Evolutionary conservation across 2,113 vertebrate species (phyloP).

Genomic region (Cyprinus carpio): DNA sequence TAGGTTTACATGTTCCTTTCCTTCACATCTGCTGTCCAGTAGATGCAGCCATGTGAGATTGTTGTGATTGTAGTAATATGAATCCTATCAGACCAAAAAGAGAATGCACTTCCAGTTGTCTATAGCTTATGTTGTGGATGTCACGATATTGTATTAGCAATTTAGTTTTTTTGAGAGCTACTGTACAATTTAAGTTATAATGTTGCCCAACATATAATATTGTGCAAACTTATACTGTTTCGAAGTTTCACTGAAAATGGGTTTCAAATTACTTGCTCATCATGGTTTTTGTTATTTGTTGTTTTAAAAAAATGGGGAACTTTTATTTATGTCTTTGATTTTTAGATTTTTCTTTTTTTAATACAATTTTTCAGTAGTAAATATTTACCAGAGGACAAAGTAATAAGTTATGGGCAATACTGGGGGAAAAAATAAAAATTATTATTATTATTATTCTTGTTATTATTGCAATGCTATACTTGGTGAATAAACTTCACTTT

Average conservation of each 20-base stretch:
- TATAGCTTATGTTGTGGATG: conserved; percentile 36
- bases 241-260: conserved; percentile 11
- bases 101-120: not conserved
- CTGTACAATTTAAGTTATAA: conserved; percentile 48
- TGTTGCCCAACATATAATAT: conserved; percentile 40
- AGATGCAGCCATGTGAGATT: conserved; percentile 30
- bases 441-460: conserved; percentile 49
- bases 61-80: conserved; percentile 26
- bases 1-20: conserved; percentile 39
- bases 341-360: conserved; percentile 55
- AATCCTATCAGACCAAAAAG: conserved; percentile 61
- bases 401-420: conserved; percentile 45
- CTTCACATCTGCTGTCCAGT: not conserved
- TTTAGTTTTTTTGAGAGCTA: conserved; percentile 28
- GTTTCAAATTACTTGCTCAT: conserved; percentile 21
- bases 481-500: conserved; percentile 70
- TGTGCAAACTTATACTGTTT: conserved; percentile 38
- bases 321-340: conserved; percentile 59
- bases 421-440: conserved; percentile 29
- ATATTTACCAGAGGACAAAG: conserved; percentile 42
- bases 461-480: conserved; percentile 60
- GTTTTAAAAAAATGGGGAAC: conserved; percentile 51
- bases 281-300: conserved; percentile 41
- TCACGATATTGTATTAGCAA: conserved; percentile 36
- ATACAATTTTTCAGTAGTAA: conserved; percentile 56